These are phyloP conservation scores for Paralvinella palmiformis DNA, from an alignment of 1,140 invertebrate genomes.

Conservation along the genomic window DNA sequence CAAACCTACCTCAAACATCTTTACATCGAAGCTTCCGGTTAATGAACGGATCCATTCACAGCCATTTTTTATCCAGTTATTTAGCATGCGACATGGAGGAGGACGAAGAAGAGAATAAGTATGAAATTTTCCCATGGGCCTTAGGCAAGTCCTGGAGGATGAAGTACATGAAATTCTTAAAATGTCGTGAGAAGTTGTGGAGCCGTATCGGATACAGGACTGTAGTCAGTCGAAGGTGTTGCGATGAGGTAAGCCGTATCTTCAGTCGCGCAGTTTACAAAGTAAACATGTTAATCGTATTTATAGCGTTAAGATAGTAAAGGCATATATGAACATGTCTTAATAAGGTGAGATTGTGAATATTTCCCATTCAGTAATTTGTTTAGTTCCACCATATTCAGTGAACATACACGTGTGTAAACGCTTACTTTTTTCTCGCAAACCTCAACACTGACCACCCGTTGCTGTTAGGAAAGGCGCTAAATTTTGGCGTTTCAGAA, in stretches of 20 bases:
- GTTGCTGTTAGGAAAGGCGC: no score
- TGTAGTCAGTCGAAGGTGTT: constrained; percentile 54
- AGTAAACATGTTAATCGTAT: not conserved
- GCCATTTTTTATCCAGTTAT: constrained; percentile 44
- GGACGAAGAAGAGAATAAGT: constrained; percentile 55
- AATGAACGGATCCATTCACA: no score
- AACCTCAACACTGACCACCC: no score
- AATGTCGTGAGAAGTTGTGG: constrained; percentile 51
- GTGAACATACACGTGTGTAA: not conserved
- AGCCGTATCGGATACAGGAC: constrained; percentile 53
- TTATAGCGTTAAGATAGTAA: not conserved
- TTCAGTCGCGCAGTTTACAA: not conserved
- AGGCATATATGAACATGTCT: not conserved
- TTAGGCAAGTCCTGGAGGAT: constrained; percentile 47
- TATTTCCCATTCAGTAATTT: not conserved
- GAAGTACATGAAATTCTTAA: constrained; percentile 44
- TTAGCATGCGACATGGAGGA: constrained; percentile 60
- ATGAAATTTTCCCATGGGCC: constrained; percentile 55
- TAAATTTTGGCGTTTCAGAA: no score
- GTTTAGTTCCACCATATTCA: not conserved
- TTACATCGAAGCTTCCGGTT: no score
- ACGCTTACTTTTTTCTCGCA: not conserved
- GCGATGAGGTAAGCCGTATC: constrained; percentile 50
- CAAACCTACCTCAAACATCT: no score
- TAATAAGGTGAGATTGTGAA: not conserved